These are phyloP conservation scores for Panzeria rudis DNA, from an alignment of 2,888 invertebrate species.

Conservation along the genomic window DNA sequence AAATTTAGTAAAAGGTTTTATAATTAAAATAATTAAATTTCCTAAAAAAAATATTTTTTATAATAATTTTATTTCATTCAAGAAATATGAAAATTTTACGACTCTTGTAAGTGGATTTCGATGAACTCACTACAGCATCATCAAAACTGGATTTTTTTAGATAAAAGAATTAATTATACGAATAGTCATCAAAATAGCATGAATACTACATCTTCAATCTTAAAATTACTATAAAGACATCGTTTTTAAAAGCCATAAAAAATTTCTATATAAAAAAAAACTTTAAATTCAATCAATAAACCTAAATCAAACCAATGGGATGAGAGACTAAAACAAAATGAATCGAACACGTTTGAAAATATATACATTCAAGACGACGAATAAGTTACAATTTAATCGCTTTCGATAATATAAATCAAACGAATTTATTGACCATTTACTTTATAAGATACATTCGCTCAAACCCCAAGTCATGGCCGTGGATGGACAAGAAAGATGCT, in stretches of 20 bases:
- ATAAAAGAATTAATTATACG: constrained; percentile 45
- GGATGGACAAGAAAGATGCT: constrained; percentile 39
- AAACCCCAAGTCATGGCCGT: constrained; percentile 9
- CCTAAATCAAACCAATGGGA: constrained; percentile 59
- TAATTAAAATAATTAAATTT: constrained; percentile 8
- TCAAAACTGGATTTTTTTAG: constrained; percentile 28
- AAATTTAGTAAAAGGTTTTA: not conserved
- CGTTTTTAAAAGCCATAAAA: constrained; percentile 47
- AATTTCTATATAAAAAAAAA: constrained; percentile 26
- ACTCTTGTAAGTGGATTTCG: constrained; percentile 27
- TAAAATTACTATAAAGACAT: constrained; percentile 47
- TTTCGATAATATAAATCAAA: constrained; percentile 75
- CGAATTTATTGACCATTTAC: constrained; percentile 73
- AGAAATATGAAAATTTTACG: constrained; percentile 8
- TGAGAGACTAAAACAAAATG: constrained; percentile 29
- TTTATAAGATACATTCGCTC: constrained; percentile 38
- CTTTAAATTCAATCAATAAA: constrained; percentile 64
- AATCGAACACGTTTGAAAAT: constrained; percentile 56
- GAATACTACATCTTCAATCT: constrained; percentile 15
- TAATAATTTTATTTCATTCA: not conserved
- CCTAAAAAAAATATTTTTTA: not conserved
- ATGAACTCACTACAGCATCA: constrained; percentile 4
- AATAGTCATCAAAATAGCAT: constrained; percentile 35
- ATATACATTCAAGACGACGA: constrained; percentile 54
- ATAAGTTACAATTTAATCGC: constrained; percentile 72